Percentiles rank a stretch among this genome's conserved stretches.
Evolutionary conservation across 2,888 invertebrate species (phyloP).

Genomic region (Epirrita christyi): DNA sequence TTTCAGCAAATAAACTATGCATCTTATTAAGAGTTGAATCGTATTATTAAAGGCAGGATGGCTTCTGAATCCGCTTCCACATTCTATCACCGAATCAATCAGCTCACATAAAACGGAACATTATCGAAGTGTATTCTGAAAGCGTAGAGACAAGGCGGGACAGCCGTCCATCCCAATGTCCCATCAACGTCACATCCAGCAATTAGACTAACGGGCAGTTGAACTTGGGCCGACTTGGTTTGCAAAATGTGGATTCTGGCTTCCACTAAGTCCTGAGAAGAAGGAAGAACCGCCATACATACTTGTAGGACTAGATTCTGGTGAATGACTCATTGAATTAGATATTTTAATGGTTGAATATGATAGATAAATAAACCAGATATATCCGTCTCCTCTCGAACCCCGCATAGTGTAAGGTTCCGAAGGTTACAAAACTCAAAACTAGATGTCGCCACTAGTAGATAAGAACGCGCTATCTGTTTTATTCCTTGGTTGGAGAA

Average conservation of each 20-base stretch:
- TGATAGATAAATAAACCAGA: not conserved
- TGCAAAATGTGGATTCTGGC: slow-evolving; percentile 34
- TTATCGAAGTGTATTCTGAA: slow-evolving; percentile 63
- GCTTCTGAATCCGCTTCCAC: slow-evolving; percentile 44
- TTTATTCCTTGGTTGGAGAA: too few species aligned
- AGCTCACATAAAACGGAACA: slow-evolving; percentile 51
- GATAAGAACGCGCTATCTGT: too few species aligned
- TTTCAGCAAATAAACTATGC: too few species aligned
- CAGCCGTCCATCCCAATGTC: slow-evolving; percentile 52
- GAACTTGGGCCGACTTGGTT: slow-evolving; percentile 46
- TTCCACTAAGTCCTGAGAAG: slow-evolving; percentile 14
- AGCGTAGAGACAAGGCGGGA: slow-evolving; percentile 53
- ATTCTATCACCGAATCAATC: slow-evolving; percentile 56
- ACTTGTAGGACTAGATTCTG: slow-evolving; percentile 6
- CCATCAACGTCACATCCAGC: slow-evolving; percentile 66
- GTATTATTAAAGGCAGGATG: slow-evolving; percentile 1
- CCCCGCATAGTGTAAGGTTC: too few species aligned
- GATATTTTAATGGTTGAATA: not conserved
- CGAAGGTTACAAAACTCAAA: too few species aligned
- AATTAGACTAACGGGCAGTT: slow-evolving; percentile 72
- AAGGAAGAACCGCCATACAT: not conserved
- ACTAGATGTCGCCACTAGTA: too few species aligned
- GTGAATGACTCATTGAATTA: not conserved
- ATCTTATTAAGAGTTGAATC: too few species aligned
- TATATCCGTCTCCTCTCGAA: too few species aligned